Base-by-base conservation (phyloP, 1,140 invertebrate genomes). In the Lucilia cuprina region DNA sequence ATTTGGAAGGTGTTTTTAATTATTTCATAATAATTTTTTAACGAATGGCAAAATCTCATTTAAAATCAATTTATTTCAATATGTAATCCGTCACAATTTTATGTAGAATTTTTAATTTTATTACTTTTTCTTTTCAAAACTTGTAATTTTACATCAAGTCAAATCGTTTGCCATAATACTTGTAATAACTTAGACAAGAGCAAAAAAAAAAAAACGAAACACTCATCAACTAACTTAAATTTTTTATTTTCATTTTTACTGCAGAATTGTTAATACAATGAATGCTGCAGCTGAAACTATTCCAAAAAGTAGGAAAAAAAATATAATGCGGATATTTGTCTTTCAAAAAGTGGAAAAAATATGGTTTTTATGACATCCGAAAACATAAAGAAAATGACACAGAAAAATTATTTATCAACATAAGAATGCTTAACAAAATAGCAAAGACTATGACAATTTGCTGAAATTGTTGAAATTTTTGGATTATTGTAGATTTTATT, bases 321-420 rank as follows among this genome's bases (percentile, higher is more conserved):
- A 9, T 60, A 70, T 70, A 70, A 70, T 70, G 65, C 65, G 65
- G 65, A 70, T 70, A 70, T 70, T 70, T 70, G 65, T 70, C 65
- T 70, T 10, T 21, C 14, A 19, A 25, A 3, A 4, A 21, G 25
- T 19, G n/a, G 21, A 21, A 21, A 70, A 70, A 70, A 25, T 25
- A 70, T 70, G 65, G n/a, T 70, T 70, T 19, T 25, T 19, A 70
- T 70, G 19, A 19, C n/a, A 70, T 70, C 4, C 5, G 8, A 70
- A 70, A 70, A 70, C 25, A 25, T 21, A 70, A 0, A 60, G 19
- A 70, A 21, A 70, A 21, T 21, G 7, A 70, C 17, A 70, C 25
- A 70, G 19, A 70, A 70, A 70, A 60, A 60, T 60, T 12, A 60
- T 17, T n/a, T 60, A 60, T 14, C 13, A 60, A 70, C 65, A 70